phyloP scores from a whole-genome alignment of 2,797 vertebrate species.

The Fistularia tabacaria region DNA sequence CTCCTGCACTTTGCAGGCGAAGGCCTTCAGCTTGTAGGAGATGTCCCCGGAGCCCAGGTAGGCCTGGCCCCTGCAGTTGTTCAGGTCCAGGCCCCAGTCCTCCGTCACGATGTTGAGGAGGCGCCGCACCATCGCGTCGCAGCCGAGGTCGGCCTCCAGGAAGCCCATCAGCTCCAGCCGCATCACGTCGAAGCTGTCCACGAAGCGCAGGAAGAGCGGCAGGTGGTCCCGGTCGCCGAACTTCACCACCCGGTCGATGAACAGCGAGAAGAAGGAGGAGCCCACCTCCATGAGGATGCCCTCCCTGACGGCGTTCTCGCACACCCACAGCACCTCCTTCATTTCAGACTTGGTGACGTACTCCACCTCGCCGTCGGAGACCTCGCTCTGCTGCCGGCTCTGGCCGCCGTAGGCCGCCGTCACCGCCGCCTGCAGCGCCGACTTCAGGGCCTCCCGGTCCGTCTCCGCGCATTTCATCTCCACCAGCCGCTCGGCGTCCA shows the following conservation, averaged over 20 bases:
- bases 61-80: slow-evolving; percentile 79
- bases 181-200: slow-evolving; percentile 83
- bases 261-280: slow-evolving; percentile 77
- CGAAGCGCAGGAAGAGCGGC: slow-evolving; percentile 78
- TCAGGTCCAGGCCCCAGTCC: slow-evolving; percentile 76
- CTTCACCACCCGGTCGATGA: slow-evolving; percentile 77
- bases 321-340: slow-evolving; percentile 80
- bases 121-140: slow-evolving; percentile 69
- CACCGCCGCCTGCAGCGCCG: slow-evolving; percentile 72
- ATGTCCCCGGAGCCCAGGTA: slow-evolving; percentile 79
- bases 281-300: slow-evolving; percentile 75
- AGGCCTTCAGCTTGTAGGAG: slow-evolving; percentile 79
- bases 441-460: slow-evolving; percentile 76
- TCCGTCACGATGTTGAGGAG: slow-evolving; percentile 70
- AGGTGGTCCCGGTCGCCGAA: slow-evolving; percentile 70
- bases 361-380: slow-evolving; percentile 69
- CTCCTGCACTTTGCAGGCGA: slow-evolving; percentile 81
- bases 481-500: slow-evolving; percentile 74
- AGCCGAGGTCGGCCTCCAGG: slow-evolving; percentile 71
- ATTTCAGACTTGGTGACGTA: slow-evolving; percentile 82
- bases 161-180: slow-evolving; percentile 78
- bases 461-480: slow-evolving; percentile 75
- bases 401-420: slow-evolving; percentile 67
- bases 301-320: slow-evolving; percentile 73
- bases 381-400: slow-evolving; percentile 47